Evolutionary conservation across 2,113 vertebrate species (phyloP), one percentile per base, ranked within the genome.

Genomic region (Litocranius walleri): DNA sequence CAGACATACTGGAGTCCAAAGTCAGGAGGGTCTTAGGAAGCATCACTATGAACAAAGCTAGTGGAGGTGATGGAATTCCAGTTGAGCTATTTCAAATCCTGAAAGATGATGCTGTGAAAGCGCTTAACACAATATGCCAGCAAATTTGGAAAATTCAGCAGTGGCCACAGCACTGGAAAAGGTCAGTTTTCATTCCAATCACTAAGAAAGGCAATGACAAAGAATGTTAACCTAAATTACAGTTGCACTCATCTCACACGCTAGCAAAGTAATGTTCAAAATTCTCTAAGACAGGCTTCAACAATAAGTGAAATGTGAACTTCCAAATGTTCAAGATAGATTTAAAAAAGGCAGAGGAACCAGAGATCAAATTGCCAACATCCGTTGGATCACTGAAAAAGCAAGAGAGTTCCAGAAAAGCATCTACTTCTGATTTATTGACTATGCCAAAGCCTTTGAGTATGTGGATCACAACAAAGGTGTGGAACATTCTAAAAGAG

Each of bases 321-420:
- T 67, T 36, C 64, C 64, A 67, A 9, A 36, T 67, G 17, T 36
- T 67, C 64, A 67, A 21, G 64, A 11, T 36, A 4, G 33, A 36
- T 36, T 67, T 67, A 67, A n/a, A 36, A 67, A 67, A 67, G 64
- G n/a, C 64, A 67, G 64, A 67, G 64, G 64, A 21, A 36, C 17
- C 17, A 36, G n/a, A 36, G 64, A 67, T n/a, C 17, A 67, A 67
- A 21, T 36, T 67, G 17, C 17, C 64, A 36, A 67, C n/a, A 67
- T 36, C 64, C 0, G 0, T 6, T 36, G 4, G 9, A 67, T 67
- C n/a, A 67, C 10, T 11, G 8, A 36, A 11, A 21, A 67, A 36
- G 4, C n/a, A 67, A 67, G 33, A 19, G 64, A n/a, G 33, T 36
- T 67, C 64, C n/a, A 67, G 64, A 67, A 67, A 36, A 67, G 3